phyloP scores from a whole-genome alignment of 2,797 vertebrate species.

The Nothura maculosa region DNA sequence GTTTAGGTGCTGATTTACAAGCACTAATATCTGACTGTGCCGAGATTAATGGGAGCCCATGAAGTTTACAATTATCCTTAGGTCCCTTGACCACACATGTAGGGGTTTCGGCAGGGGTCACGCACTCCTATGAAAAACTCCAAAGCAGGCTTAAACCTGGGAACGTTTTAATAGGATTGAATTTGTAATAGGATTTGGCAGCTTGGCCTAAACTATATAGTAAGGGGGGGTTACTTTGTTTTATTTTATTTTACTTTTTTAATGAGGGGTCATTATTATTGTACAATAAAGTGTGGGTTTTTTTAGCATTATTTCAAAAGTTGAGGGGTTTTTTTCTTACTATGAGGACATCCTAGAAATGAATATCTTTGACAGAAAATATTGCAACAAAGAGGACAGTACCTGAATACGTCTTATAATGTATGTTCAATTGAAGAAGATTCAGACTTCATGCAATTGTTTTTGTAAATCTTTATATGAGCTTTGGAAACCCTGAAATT shows the following conservation, averaged over 20 bases:
- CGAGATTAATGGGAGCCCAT: conserved; percentile 87
- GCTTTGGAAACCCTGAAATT: conserved; percentile 22
- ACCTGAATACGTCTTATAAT: not conserved
- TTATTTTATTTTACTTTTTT: not conserved
- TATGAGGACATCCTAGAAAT: not conserved
- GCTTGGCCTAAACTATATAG: conserved; percentile 82
- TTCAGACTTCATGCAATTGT: not conserved
- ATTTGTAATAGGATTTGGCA: conserved; percentile 90
- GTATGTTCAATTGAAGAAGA: not conserved
- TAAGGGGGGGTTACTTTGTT: conserved; percentile 34
- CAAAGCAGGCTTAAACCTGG: conserved; percentile 89
- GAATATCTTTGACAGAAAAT: not conserved
- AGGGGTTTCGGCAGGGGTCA: conserved; percentile 86
- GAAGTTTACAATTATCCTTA: conserved; percentile 87
- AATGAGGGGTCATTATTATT: conserved; percentile 16
- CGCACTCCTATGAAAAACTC: conserved; percentile 84
- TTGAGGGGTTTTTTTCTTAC: not conserved
- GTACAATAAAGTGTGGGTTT: conserved; percentile 1
- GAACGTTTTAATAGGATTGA: conserved; percentile 90
- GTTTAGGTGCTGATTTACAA: conserved; percentile 90
- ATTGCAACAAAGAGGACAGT: conserved; percentile 6
- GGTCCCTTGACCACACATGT: conserved; percentile 89
- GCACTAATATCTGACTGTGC: conserved; percentile 88
- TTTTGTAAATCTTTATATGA: conserved; percentile 54
- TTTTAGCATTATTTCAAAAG: not conserved